Evolutionary conservation across 2,113 vertebrate species (phyloP).

Genomic region (Sinocyclocheilus anshuiensis): DNA sequence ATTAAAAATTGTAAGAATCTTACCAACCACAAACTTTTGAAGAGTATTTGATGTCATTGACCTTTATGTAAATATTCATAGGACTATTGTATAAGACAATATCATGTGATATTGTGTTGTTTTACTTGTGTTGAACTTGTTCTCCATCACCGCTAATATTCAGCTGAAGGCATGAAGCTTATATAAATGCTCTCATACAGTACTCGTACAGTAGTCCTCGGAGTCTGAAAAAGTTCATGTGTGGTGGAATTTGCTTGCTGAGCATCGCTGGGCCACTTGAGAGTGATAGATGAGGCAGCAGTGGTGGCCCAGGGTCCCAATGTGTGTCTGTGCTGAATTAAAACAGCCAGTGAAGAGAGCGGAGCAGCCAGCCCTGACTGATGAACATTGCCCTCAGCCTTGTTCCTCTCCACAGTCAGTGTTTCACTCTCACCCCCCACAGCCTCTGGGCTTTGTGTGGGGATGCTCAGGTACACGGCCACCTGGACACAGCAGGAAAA

Average conservation of each 20-base stretch:
- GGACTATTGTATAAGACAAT: not conserved
- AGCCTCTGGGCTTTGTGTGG: constrained; percentile 33
- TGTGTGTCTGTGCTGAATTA: constrained; percentile 49
- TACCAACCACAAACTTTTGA: not conserved
- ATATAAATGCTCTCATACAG: not conserved
- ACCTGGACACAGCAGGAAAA: constrained; percentile 21
- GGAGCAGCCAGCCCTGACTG: constrained; percentile 51
- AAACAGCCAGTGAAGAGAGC: constrained; percentile 12
- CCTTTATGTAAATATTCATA: not conserved
- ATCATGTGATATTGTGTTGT: not conserved
- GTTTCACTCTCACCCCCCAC: not conserved
- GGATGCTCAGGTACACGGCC: constrained; percentile 16
- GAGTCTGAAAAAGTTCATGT: constrained; percentile 42
- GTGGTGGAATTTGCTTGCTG: constrained; percentile 45
- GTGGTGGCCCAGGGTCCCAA: constrained; percentile 36
- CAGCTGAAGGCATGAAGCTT: not conserved
- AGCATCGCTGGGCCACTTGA: constrained; percentile 47
- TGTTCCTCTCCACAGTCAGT: not conserved
- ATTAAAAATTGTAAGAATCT: not conserved
- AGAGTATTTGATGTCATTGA: not conserved
- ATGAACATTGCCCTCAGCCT: constrained; percentile 50
- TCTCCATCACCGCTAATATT: not conserved
- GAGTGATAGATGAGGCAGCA: constrained; percentile 55
- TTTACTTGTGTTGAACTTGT: too few species aligned
- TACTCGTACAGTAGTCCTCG: not conserved